Evolutionary conservation across 2,888 invertebrate species (phyloP).

Genomic region (Physocephala rufipes): DNA sequence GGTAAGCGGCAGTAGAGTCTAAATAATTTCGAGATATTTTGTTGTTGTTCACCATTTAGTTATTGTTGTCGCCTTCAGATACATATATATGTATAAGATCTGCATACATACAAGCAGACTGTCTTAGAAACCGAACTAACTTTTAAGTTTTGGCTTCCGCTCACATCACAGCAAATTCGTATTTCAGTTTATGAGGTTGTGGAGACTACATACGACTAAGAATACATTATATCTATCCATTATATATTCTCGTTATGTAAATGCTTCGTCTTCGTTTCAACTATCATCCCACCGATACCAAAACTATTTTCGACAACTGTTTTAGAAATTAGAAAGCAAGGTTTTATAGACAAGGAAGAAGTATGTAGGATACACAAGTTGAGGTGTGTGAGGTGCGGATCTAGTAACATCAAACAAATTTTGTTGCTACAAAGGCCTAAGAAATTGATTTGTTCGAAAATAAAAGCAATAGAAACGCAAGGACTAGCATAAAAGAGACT

Average conservation of each 20-base stretch:
- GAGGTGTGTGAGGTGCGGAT: neutral
- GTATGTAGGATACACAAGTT: neutral
- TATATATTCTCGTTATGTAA: no score
- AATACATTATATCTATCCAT: no score
- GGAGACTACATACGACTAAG: neutral
- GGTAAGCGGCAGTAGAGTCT: neutral
- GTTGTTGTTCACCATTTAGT: constrained; percentile 12
- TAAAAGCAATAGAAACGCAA: neutral
- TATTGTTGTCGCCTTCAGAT: constrained; percentile 14
- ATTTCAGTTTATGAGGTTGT: neutral
- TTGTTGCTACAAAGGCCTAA: constrained; percentile 48
- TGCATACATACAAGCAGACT: constrained; percentile 37
- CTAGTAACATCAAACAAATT: constrained; percentile 38
- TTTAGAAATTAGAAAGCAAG: constrained; percentile 42
- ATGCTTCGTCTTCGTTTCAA: neutral
- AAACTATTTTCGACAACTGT: no score
- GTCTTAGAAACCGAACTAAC: constrained; percentile 28
- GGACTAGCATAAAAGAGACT: neutral
- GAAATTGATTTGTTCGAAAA: constrained; percentile 55
- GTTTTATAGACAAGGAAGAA: constrained; percentile 18
- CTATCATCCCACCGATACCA: constrained; percentile 37
- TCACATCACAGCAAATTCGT: no score
- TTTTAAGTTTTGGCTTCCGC: constrained; percentile 20
- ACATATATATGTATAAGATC: constrained; percentile 14
- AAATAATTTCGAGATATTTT: constrained; percentile 31